phyloP scores from a whole-genome alignment of 2,113 vertebrate genomes.

The Leptobrachium leishanense region DNA sequence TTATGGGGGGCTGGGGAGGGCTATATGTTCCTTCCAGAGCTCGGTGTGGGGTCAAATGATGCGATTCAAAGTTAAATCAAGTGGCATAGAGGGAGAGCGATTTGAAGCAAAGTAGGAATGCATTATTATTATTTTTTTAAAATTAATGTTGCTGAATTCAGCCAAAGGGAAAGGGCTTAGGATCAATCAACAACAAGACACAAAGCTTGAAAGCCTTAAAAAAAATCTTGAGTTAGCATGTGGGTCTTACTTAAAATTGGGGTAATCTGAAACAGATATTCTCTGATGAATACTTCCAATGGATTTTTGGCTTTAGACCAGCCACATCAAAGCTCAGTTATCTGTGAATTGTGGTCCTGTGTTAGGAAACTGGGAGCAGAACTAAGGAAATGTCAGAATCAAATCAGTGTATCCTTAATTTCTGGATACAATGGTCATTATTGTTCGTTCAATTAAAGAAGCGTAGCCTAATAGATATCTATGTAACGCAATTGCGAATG shows the following conservation, averaged over 20 bases:
- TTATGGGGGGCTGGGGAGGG: neutral
- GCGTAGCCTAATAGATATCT: neutral
- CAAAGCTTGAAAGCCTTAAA: constrained; percentile 62
- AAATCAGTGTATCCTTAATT: constrained; percentile 64
- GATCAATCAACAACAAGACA: constrained; percentile 64
- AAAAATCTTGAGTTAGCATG: constrained; percentile 71
- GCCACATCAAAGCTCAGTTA: constrained; percentile 72
- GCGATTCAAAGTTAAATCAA: constrained; percentile 56
- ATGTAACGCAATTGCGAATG: neutral
- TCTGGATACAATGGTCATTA: neutral
- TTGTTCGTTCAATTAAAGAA: neutral
- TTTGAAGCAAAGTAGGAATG: constrained; percentile 59
- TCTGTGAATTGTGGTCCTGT: constrained; percentile 70
- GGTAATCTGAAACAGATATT: constrained; percentile 76
- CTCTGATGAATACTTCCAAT: constrained; percentile 66
- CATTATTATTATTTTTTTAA: constrained; percentile 56
- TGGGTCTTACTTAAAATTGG: constrained; percentile 67
- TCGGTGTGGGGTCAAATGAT: constrained; percentile 53
- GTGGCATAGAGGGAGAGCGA: constrained; percentile 53
- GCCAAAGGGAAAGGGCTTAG: constrained; percentile 65
- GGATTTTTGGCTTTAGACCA: constrained; percentile 69
- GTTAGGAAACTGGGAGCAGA: constrained; percentile 64
- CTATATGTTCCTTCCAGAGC: constrained; percentile 44
- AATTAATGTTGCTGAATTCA: constrained; percentile 53
- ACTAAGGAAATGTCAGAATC: constrained; percentile 67